These are phyloP conservation scores for Aurelia aurita DNA, from an alignment of 30 jellyfish, hydroid and myxozoan species.

Conservation along the genomic window DNA sequence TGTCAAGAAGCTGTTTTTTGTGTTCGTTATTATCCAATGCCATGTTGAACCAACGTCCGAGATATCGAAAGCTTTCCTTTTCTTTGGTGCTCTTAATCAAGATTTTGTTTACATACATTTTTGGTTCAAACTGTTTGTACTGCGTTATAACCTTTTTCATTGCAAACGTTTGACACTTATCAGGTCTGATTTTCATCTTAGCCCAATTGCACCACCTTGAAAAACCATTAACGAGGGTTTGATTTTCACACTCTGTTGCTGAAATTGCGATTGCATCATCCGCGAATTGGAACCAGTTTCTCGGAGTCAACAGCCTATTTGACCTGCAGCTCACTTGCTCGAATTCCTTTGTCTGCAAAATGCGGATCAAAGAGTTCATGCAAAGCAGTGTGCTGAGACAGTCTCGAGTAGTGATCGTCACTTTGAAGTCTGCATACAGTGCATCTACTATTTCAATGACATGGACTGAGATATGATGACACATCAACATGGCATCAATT, in stretches of 20 bases:
- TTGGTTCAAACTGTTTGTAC: too few species aligned
- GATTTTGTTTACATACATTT: background rate
- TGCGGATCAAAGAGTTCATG: constrained; percentile 1
- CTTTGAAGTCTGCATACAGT: constrained; percentile 19
- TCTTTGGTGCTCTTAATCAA: background rate
- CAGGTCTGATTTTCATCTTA: constrained; percentile 33
- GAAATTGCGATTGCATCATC: too few species aligned
- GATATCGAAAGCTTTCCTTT: too few species aligned
- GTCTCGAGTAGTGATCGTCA: constrained; percentile 3
- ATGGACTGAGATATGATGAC: constrained; percentile 25
- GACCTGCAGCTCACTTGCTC: constrained; percentile 27
- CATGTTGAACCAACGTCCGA: too few species aligned
- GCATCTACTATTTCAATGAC: constrained; percentile 2
- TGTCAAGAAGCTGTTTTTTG: too few species aligned
- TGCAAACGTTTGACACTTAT: too few species aligned
- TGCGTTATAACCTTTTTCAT: background rate
- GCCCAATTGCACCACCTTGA: constrained; percentile 7
- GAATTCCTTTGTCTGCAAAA: constrained; percentile 20
- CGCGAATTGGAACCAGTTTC: constrained; percentile 20
- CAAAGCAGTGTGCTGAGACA: background rate
- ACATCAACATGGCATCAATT: constrained; percentile 10
- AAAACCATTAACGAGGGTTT: background rate
- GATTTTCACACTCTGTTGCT: too few species aligned
- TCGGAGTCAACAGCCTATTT: constrained; percentile 27
- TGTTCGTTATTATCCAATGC: too few species aligned